Percentiles rank a stretch among this genome's conserved stretches.
Evolutionary conservation across 1,140 invertebrate genomes (phyloP).

Genomic region (Mylabris phalerata): DNA sequence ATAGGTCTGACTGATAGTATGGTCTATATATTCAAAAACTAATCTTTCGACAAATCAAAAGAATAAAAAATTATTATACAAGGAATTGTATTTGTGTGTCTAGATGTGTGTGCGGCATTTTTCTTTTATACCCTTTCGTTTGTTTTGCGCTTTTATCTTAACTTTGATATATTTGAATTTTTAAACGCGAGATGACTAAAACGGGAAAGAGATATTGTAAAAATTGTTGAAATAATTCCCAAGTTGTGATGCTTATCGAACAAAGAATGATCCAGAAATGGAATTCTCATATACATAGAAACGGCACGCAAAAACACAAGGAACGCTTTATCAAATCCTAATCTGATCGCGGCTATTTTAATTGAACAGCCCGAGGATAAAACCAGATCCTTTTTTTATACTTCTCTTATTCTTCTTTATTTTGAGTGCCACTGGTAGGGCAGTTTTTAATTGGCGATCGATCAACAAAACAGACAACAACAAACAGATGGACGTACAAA

Average conservation of each 20-base stretch:
- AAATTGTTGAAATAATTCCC: slow-evolving; percentile 19
- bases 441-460: too few species aligned
- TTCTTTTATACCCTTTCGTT: slow-evolving; percentile 17
- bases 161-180: slow-evolving; percentile 20
- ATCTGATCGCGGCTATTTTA: slow-evolving; percentile 12
- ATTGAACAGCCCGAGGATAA: slow-evolving; percentile 3
- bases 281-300: slow-evolving; percentile 19
- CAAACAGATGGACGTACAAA: too few species aligned
- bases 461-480: too few species aligned
- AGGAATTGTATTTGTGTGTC: too few species aligned
- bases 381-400: not conserved
- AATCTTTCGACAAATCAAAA: slow-evolving; percentile 14
- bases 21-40: slow-evolving; percentile 6
- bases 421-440: not conserved
- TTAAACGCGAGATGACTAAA: slow-evolving; percentile 19
- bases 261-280: slow-evolving; percentile 18
- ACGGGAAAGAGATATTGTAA: slow-evolving; percentile 19
- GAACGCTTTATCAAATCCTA: slow-evolving; percentile 11
- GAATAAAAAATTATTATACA: slow-evolving; percentile 13
- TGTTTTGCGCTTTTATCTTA: slow-evolving; percentile 16
- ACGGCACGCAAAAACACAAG: slow-evolving; percentile 16
- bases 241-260: slow-evolving; percentile 16
- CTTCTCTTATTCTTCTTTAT: not conserved
- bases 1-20: too few species aligned
- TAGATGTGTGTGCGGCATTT: slow-evolving; percentile 5